phyloP scores from a whole-genome alignment of 2,888 invertebrate genomes.

The Branchipolynoe longqiensis region DNA sequence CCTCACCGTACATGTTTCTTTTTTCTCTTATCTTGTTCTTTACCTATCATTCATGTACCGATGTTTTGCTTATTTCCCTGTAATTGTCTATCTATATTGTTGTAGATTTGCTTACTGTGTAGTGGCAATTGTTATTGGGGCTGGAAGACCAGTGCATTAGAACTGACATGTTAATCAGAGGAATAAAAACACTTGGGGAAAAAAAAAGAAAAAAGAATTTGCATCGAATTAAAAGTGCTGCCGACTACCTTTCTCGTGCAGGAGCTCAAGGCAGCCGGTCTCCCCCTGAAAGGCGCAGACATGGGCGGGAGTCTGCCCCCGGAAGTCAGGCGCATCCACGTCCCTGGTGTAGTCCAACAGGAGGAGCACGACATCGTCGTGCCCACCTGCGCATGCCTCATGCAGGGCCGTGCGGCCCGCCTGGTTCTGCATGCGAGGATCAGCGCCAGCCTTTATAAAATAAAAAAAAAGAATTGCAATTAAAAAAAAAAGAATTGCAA shows the following conservation, averaged over 20 bases:
- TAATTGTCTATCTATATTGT: too few relatives aligned
- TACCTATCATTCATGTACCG: too few relatives aligned
- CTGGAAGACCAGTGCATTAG: too few relatives aligned
- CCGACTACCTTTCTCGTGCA: constrained; percentile 75
- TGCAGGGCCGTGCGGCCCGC: constrained; percentile 78
- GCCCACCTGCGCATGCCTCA: constrained; percentile 80
- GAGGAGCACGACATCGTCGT: constrained; percentile 72
- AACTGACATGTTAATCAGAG: too few relatives aligned
- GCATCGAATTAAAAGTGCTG: not conserved
- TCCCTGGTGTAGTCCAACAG: constrained; percentile 74
- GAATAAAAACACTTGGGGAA: not conserved
- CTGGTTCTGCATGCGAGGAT: constrained; percentile 70
- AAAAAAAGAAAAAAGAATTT: not conserved
- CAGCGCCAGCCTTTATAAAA: constrained; percentile 73
- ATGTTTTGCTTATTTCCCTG: too few relatives aligned
- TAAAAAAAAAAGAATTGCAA: not conserved
- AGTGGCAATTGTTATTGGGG: not conserved
- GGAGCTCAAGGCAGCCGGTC: constrained; percentile 74
- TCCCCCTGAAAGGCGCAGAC: constrained; percentile 80
- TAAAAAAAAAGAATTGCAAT: too few relatives aligned
- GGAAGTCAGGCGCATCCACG: constrained; percentile 75
- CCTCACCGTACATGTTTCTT: too few relatives aligned
- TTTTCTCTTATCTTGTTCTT: too few relatives aligned
- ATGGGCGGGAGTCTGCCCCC: constrained; percentile 79
- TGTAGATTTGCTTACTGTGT: too few relatives aligned